Conservation (phyloP, 2,888 invertebrate genomes). For the Salpingus planirostris region DNA sequence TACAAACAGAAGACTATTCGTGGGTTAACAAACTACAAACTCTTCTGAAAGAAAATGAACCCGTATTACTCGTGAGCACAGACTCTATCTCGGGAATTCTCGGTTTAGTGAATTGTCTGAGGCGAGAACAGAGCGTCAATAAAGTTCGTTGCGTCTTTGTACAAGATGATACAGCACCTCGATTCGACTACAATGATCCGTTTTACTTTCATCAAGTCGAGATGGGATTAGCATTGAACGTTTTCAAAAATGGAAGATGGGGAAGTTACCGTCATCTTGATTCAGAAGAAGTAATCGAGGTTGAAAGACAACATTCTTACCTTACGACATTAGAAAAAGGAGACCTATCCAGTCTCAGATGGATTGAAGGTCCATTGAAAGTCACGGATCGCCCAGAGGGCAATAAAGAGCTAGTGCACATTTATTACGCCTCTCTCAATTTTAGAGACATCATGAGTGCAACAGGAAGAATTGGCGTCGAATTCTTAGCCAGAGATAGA, state of each 20-base stretch:
- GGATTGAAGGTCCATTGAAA: slow-evolving; percentile 68
- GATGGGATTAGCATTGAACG: slow-evolving; percentile 70
- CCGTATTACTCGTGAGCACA: no score
- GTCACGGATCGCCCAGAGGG: neutral
- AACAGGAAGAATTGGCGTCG: neutral
- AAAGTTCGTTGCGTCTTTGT: slow-evolving; percentile 46
- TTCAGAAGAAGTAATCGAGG: slow-evolving; percentile 45
- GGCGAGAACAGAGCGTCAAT: slow-evolving; percentile 54
- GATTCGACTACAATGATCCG: slow-evolving; percentile 48
- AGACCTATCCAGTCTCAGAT: slow-evolving; percentile 74
- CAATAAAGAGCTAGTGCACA: slow-evolving; percentile 58
- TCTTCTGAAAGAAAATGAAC: no score
- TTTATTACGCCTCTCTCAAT: neutral
- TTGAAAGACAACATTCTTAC: slow-evolving; percentile 57
- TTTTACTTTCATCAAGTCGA: slow-evolving; percentile 53
- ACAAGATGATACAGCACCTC: slow-evolving; percentile 53
- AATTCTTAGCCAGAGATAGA: neutral
- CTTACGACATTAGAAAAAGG: slow-evolving; percentile 71
- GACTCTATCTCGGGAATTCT: slow-evolving; percentile 53
- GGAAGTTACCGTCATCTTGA: slow-evolving; percentile 70
- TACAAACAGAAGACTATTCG: no score
- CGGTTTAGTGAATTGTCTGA: slow-evolving; percentile 58
- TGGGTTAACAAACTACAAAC: no score
- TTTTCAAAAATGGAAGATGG: slow-evolving; percentile 51
- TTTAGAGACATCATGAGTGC: neutral